A percentile compares a stretch with the other conserved stretches of the same genome.
Conservation (phyloP, 2,888 invertebrate genomes). For the Melipona bicolor region DNA sequence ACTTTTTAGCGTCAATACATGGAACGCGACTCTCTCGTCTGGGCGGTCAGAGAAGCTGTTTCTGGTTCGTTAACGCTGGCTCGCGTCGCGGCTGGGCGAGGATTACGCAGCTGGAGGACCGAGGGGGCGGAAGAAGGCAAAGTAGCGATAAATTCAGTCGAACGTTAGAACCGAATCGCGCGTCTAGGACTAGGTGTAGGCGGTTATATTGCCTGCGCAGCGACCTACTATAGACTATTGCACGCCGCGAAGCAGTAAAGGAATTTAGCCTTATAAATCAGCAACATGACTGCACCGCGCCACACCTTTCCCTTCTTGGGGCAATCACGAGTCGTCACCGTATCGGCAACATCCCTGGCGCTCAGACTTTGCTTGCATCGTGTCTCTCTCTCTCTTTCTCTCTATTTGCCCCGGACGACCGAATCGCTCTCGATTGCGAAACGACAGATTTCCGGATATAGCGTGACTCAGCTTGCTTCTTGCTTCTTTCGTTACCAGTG, state of each 20-base stretch:
- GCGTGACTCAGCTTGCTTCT: not conserved
- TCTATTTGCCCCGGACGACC: conserved; percentile 5
- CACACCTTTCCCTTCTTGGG: conserved; percentile 85
- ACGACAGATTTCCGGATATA: conserved; percentile 20
- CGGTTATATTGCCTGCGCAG: conserved; percentile 66
- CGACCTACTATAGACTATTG: conserved; percentile 69
- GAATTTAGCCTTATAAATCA: conserved; percentile 84
- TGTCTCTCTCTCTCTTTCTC: not conserved
- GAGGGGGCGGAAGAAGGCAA: conserved; percentile 45
- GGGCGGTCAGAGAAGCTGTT: conserved; percentile 32
- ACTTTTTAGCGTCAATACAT: not conserved
- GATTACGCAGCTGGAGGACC: conserved; percentile 53
- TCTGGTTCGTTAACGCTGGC: conserved; percentile 59
- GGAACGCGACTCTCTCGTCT: conserved; percentile 13
- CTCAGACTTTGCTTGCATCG: conserved; percentile 38
- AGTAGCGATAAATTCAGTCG: conserved; percentile 71
- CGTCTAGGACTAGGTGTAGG: conserved; percentile 71
- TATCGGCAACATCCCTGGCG: conserved; percentile 82
- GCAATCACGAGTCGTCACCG: conserved; percentile 84
- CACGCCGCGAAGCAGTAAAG: conserved; percentile 74
- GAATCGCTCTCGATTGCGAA: conserved; percentile 16
- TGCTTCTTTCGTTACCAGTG: not conserved
- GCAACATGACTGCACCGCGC: conserved; percentile 82
- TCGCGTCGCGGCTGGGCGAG: conserved; percentile 24
- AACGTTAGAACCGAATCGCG: conserved; percentile 73